Evolutionary conservation across 2,113 vertebrate species (phyloP).

Genomic region (Neotragus pygmaeus): DNA sequence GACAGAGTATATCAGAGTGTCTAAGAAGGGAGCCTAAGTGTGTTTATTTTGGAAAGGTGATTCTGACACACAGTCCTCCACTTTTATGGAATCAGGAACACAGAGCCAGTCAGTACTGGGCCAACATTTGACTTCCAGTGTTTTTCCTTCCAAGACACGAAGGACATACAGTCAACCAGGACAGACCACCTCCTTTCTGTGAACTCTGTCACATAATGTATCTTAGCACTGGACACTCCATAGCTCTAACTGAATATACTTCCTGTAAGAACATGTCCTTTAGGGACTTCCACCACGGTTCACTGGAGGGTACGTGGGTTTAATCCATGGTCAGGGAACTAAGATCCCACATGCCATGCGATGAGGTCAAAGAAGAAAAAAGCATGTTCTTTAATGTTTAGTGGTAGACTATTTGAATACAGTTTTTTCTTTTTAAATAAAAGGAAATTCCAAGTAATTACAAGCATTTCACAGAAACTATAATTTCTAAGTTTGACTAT

Average conservation of each 20-base stretch:
- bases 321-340: background rate
- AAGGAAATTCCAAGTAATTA: constrained; percentile 1
- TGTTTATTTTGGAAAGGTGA: background rate
- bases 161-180: background rate
- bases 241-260: background rate
- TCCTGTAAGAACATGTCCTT: background rate
- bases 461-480: background rate
- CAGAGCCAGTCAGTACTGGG: background rate
- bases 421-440: constrained; percentile 21
- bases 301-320: background rate
- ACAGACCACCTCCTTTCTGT: background rate
- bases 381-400: background rate
- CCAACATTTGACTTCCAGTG: background rate
- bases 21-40: background rate
- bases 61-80: background rate
- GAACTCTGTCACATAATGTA: background rate
- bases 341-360: background rate
- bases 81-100: background rate
- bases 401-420: background rate
- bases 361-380: background rate
- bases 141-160: background rate
- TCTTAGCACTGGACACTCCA: background rate
- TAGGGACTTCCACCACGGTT: background rate
- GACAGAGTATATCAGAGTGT: background rate
- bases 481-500: background rate